Base-by-base conservation (phyloP, 1,140 invertebrate species). In the Brachionus calyciflorus region DNA sequence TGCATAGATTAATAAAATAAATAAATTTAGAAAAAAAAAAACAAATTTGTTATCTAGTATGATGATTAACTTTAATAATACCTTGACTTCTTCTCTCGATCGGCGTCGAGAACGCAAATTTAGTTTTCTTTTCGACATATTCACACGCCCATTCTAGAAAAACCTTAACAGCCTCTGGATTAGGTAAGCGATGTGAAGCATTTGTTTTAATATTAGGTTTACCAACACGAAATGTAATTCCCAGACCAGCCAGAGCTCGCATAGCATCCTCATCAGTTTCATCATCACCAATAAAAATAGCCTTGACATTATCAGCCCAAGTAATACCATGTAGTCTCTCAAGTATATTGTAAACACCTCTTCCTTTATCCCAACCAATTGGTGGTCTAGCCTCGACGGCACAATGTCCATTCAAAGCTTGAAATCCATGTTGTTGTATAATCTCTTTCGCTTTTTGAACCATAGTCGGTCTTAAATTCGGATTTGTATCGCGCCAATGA, bases 211-310 rank as follows among this genome's bases (percentile, higher is more conserved):
- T 33, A 57, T 57, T 57, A 6, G 53, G 53, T 33, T 57, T 57
- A 17, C 53, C 53, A 1, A 94, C 91, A 30, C 92, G 88, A 87
- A 94, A 94, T 7, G 92, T 93, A 0, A 91, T 90, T 2, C 92
- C 92, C 91, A 94, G 93, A 82, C 83, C 82, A 28, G 81, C 68
- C 83, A 85, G 85, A 84, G 93, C 92, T 87, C 89, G 87, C 90
- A 94, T 93, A 30, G 93, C 92, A 83, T 94, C 92, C 84, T 94
- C 92, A 83, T 94, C 92, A 0, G 92, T 93, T 12, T 88, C 88
- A 85, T 94, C 92, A 83, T 94, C 92, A 78, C 93, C 93, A 65
- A 90, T 92, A 80, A 93, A 94, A 80, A 94, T 93, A 79, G 93
- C 92, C 78, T 91, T 88, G 70, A 94, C 92, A 53, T 92, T 88